Percentiles rank a stretch among this genome's conserved stretches.
These are phyloP conservation scores for Montifringilla adamsi DNA, from an alignment of 2,113 vertebrate genomes.

Conservation along the genomic window DNA sequence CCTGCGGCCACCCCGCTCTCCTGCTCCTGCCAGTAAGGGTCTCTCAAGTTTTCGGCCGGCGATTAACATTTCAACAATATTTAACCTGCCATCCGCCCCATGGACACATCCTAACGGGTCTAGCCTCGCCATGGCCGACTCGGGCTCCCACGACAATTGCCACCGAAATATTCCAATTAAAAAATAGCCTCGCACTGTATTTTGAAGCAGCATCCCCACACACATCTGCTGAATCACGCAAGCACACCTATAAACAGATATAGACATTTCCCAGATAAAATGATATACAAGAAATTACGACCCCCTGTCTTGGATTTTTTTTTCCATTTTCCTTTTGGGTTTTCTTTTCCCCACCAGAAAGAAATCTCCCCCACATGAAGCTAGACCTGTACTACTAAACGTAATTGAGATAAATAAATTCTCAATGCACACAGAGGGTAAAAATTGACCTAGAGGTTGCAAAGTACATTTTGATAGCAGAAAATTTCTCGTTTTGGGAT, in stretches of 20 bases:
- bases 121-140: not conserved
- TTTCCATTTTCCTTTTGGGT: not conserved
- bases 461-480: constrained; percentile 31
- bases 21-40: not conserved
- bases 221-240: not conserved
- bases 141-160: constrained; percentile 1
- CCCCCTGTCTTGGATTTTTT: not conserved
- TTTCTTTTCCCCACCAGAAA: not conserved
- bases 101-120: constrained; percentile 17
- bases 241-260: constrained; percentile 7
- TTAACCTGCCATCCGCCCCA: constrained; percentile 47
- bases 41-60: constrained; percentile 39
- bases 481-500: not conserved
- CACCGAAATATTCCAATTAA: constrained; percentile 1
- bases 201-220: not conserved
- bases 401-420: not conserved
- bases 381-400: not conserved
- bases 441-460: constrained; percentile 51
- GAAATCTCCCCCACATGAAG: not conserved
- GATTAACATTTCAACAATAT: not conserved
- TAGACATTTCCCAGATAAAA: not conserved
- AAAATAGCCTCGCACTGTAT: not conserved
- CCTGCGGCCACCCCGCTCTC: not conserved
- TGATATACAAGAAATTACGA: not conserved
- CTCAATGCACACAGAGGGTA: constrained; percentile 14